Evolutionary conservation across 1,140 invertebrate genomes (phyloP).

Genomic region (Anthonomus grandis): DNA sequence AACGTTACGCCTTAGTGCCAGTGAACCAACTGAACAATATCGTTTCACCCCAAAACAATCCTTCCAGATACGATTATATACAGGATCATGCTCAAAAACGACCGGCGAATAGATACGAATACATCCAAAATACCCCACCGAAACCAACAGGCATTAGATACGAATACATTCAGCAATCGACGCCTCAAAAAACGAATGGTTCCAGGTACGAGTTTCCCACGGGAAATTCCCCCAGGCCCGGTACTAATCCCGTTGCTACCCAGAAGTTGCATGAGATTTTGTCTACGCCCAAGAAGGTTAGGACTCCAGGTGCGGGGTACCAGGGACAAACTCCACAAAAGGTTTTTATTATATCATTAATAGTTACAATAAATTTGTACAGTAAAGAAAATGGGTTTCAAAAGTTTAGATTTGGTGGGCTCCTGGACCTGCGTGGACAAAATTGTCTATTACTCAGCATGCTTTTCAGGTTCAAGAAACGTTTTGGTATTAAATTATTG

Average conservation of each 20-base stretch:
- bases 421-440: too few species aligned
- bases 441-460: too few species aligned
- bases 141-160: conserved; percentile 24
- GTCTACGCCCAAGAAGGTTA: conserved; percentile 63
- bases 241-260: conserved; percentile 60
- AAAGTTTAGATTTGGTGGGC: too few species aligned
- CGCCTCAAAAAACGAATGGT: conserved; percentile 9
- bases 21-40: conserved; percentile 43
- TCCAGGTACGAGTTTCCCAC: conserved; percentile 25
- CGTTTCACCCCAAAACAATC: conserved; percentile 12
- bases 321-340: conserved; percentile 51
- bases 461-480: too few species aligned
- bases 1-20: conserved; percentile 51
- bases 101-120: too few species aligned
- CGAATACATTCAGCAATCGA: conserved; percentile 31
- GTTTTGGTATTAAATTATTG: too few species aligned
- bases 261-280: conserved; percentile 71
- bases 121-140: too few species aligned
- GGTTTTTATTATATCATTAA: conserved; percentile 43
- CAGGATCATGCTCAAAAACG: too few species aligned
- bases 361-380: too few species aligned
- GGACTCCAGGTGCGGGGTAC: conserved; percentile 17
- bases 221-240: conserved; percentile 39
- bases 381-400: too few species aligned
- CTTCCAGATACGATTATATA: too few species aligned